Base-by-base conservation (phyloP, 2,888 invertebrate species). In the Oscheius onirici region DNA sequence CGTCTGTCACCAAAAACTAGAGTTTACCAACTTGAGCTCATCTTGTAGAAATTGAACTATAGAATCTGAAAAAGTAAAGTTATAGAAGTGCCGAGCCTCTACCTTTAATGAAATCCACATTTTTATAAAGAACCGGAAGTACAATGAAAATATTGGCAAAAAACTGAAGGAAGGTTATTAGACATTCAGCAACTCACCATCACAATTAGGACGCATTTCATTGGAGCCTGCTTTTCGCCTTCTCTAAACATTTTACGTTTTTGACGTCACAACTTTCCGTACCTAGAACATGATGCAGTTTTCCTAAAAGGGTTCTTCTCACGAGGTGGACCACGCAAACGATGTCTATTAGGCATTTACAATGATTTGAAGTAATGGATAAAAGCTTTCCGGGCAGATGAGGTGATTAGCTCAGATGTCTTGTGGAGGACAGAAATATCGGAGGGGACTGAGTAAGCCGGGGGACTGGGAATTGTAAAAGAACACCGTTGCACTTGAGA, bases 11-110 rank as follows among this genome's bases (percentile, higher is more conserved):
- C 34, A 34, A 34, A n/a, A n/a, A n/a, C n/a, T n/a, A n/a, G n/a
- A n/a, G n/a, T 34, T 34, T 8, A 34, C 3, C 34, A 34, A 6
- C 3, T 34, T 34, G 3, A 34, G 34, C 34, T 34, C 34, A 34
- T 34, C 34, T 34, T 34, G 34, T 6, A 34, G 34, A 34, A 34
- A 34, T 6, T 34, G 34, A 34, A 34, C 8, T 3, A 34, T 3
- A 6, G 34, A 34, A 34, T 34, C 34, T 34, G 8, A 34, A 34
- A n/a, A n/a, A n/a, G n/a, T n/a, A n/a, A n/a, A n/a, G n/a, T n/a
- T n/a, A n/a, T n/a, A 92, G 83, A 90, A 99, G 71, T 99, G 99
- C 89, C 92, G 92, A 61, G 92, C 92, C 78, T 90, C 97, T 75
- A 92, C 92, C 77, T 91, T 92, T 78, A 93, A 92, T 72, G 22